Conservation (phyloP, 1,140 invertebrate species). For the Drosophila ironensis region DNA sequence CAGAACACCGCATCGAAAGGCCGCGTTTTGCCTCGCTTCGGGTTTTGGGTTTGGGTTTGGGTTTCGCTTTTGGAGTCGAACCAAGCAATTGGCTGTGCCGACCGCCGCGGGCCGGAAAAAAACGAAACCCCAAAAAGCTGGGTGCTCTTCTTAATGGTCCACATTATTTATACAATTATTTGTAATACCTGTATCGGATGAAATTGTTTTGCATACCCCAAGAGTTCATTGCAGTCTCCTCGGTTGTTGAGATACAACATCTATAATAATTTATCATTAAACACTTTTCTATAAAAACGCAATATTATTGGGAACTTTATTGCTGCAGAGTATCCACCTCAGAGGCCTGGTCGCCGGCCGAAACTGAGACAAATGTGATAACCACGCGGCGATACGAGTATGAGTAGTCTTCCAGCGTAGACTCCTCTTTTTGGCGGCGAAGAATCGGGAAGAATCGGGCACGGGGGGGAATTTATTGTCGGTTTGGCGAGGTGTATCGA, state of each 20-base stretch:
- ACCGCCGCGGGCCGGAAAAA: slow-evolving; percentile 15
- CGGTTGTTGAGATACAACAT: too few relatives aligned
- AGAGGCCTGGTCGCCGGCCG: slow-evolving; percentile 26
- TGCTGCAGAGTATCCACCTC: slow-evolving; percentile 3
- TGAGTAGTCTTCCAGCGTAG: slow-evolving; percentile 28
- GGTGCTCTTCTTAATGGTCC: background rate
- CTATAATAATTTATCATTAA: too few relatives aligned
- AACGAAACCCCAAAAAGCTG: background rate
- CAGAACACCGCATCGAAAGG: slow-evolving; percentile 37
- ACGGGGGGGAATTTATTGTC: slow-evolving; percentile 80
- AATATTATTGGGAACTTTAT: too few relatives aligned
- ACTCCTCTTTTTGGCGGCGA: slow-evolving; percentile 40
- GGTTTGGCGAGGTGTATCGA: slow-evolving; percentile 81
- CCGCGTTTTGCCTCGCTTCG: slow-evolving; percentile 13
- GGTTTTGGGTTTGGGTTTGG: slow-evolving; percentile 6
- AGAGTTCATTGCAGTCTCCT: too few relatives aligned
- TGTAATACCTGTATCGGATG: too few relatives aligned
- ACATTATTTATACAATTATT: too few relatives aligned
- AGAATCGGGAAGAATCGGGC: slow-evolving; percentile 31
- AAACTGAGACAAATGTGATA: slow-evolving; percentile 79
- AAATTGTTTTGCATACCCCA: too few relatives aligned
- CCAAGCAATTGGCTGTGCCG: slow-evolving; percentile 34
- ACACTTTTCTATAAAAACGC: too few relatives aligned
- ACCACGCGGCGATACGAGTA: slow-evolving; percentile 73
- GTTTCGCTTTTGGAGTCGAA: slow-evolving; percentile 22